phyloP scores from a whole-genome alignment of 2,797 vertebrate genomes.

The Gallinago nigripennis region DNA sequence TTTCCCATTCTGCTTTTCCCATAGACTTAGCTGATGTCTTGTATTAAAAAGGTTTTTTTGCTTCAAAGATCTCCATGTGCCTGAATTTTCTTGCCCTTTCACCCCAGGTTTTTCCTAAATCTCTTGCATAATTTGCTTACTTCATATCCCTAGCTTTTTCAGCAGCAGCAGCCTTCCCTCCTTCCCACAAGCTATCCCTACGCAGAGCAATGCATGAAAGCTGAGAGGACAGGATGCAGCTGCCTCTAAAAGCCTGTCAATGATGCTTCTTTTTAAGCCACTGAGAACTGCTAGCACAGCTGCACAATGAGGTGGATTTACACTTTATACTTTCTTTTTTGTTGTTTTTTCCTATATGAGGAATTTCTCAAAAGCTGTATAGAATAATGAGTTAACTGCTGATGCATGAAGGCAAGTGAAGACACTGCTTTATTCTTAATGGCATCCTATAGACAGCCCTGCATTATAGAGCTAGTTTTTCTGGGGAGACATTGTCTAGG shows the following conservation, averaged over 20 bases:
- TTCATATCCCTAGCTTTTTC: neutral
- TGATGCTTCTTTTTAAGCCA: conserved; percentile 52
- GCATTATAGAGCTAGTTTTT: neutral
- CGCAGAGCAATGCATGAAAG: neutral
- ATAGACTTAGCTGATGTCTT: neutral
- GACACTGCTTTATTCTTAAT: neutral
- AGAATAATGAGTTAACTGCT: conserved; percentile 46
- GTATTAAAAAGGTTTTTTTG: neutral
- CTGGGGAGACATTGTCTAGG: neutral
- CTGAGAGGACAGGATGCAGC: conserved; percentile 59
- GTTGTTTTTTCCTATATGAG: neutral
- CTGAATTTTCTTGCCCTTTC: neutral
- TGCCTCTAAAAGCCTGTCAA: conserved; percentile 53
- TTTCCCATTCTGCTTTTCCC: neutral
- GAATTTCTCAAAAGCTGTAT: conserved; percentile 31
- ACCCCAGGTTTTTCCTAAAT: neutral
- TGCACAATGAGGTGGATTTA: conserved; percentile 47
- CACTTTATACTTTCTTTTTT: neutral
- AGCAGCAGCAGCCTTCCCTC: neutral
- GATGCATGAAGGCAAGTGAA: conserved; percentile 28
- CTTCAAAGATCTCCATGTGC: neutral
- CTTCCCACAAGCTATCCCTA: neutral
- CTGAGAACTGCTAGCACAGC: conserved; percentile 41
- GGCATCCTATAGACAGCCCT: neutral
- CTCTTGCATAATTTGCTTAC: neutral